Evolutionary conservation across 2,113 vertebrate genomes (phyloP).

Genomic region (Psilopsiagon aymara): DNA sequence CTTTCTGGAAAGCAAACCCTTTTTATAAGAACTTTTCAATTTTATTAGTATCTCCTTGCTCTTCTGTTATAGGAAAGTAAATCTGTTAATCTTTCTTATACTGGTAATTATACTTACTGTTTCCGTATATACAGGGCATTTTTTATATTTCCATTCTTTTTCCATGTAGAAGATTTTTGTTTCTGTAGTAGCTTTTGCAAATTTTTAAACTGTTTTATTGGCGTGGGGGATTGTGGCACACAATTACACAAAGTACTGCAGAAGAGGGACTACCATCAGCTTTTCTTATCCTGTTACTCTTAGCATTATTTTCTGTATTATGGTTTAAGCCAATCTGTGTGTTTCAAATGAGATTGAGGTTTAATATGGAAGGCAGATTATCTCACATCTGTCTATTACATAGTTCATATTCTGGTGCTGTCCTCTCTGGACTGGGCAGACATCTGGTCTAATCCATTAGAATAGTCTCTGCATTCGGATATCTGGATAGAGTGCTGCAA

Average conservation of each 20-base stretch:
- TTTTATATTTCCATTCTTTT: not conserved
- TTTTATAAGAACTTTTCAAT: not conserved
- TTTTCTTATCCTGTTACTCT: not conserved
- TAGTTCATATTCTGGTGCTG: not conserved
- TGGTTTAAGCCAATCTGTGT: not conserved
- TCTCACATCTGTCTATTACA: not conserved
- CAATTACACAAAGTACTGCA: not conserved
- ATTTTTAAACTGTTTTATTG: not conserved
- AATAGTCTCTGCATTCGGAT: not conserved
- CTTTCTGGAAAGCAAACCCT: not conserved
- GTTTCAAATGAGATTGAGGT: slow-evolving; percentile 1
- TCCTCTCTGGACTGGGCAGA: not conserved
- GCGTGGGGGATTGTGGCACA: not conserved
- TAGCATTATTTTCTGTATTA: not conserved
- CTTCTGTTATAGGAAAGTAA: not conserved
- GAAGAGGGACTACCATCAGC: not conserved
- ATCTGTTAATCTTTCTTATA: not conserved
- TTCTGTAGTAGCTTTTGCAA: not conserved
- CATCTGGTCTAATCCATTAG: slow-evolving; percentile 13
- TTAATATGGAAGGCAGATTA: not conserved
- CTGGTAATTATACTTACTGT: not conserved
- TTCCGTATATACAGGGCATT: not conserved
- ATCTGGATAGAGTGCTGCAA: not conserved
- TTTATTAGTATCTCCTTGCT: not conserved
- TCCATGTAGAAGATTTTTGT: not conserved